These are phyloP conservation scores for Hemicentrotus pulcherrimus DNA, from an alignment of 35 echinoderm and acorn worm genomes.

Conservation along the genomic window DNA sequence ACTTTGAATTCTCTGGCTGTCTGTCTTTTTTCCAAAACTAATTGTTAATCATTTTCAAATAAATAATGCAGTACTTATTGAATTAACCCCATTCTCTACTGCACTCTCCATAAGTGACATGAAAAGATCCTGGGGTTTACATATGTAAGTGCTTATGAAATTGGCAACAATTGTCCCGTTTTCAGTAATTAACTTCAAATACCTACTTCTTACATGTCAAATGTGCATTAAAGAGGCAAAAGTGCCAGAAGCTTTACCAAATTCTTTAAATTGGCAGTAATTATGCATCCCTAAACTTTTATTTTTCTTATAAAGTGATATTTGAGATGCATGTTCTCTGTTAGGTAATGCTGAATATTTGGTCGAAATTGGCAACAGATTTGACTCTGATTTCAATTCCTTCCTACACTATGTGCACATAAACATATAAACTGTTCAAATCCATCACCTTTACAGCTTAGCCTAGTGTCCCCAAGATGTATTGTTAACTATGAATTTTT, in stretches of 20 bases:
- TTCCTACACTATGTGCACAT: not conserved
- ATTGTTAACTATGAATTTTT: not conserved
- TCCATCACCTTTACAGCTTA: not conserved
- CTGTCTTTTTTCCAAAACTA: not conserved
- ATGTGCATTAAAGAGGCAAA: not conserved
- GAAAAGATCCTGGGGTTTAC: not conserved
- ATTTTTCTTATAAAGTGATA: not conserved
- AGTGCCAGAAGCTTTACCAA: not conserved
- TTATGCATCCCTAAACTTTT: not conserved
- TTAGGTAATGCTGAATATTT: not conserved
- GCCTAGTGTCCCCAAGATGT: not conserved
- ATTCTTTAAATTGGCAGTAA: not conserved
- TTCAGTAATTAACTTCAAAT: not conserved
- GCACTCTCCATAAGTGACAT: not conserved
- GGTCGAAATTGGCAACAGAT: not conserved
- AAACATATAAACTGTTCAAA: not conserved
- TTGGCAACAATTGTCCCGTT: not conserved
- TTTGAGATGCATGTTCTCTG: not conserved
- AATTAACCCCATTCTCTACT: not conserved
- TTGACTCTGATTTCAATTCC: not conserved
- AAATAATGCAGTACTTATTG: not conserved
- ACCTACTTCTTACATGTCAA: not conserved
- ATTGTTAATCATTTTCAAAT: not conserved
- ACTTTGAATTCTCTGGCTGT: not conserved
- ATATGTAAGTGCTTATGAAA: not conserved